Percentiles rank a stretch among this genome's conserved stretches.
Conservation (phyloP, 2,888 invertebrate genomes). For the Heliothis peltigera region DNA sequence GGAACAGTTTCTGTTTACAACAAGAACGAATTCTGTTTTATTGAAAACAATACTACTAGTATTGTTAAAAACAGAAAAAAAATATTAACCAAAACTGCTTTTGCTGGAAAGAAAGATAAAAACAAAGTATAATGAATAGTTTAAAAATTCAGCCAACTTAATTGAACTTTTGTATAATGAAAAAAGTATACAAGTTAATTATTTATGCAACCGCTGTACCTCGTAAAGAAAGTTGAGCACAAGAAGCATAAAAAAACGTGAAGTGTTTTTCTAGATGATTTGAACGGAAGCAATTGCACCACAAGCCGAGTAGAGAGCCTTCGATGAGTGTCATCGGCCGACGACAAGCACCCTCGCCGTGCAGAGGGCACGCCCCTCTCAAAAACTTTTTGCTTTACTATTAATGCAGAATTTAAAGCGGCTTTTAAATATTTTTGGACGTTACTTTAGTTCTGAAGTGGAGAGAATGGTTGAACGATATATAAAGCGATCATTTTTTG, state of each 20-base stretch:
- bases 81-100: constrained; percentile 15
- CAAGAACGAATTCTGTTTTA: not conserved
- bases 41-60: no score
- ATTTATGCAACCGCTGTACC: constrained; percentile 17
- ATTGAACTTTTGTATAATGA: not conserved
- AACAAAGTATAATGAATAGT: not conserved
- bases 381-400: constrained; percentile 40
- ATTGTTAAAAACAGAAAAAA: no score
- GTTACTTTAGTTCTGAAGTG: constrained; percentile 9
- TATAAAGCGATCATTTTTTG: not conserved
- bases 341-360: constrained; percentile 64
- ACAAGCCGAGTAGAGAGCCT: constrained; percentile 66
- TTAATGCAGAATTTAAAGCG: constrained; percentile 43
- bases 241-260: constrained; percentile 31
- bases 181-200: constrained; percentile 11
- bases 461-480: not conserved
- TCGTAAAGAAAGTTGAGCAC: constrained; percentile 10
- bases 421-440: constrained; percentile 41
- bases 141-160: not conserved
- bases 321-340: constrained; percentile 70
- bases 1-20: constrained; percentile 16
- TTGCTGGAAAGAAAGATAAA: constrained; percentile 4
- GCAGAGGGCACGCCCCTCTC: constrained; percentile 52
- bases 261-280: constrained; percentile 62
- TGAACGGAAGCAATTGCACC: constrained; percentile 66